These are phyloP conservation scores for Drosophila gaucha DNA, from an alignment of 2,888 invertebrate species.

Conservation along the genomic window DNA sequence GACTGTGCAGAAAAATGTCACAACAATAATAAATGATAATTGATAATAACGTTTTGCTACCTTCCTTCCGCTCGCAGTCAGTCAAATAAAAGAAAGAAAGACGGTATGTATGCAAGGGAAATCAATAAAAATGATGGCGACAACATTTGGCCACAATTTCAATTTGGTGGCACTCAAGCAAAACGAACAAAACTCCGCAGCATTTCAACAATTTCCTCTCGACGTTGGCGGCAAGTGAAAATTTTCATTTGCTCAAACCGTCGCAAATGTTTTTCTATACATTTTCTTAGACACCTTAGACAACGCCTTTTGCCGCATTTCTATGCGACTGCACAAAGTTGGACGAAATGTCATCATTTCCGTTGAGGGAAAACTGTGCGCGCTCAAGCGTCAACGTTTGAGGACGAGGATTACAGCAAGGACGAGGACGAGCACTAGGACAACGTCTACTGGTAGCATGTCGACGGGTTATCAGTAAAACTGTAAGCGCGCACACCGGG, in stretches of 20 bases:
- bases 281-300: slow-evolving; percentile 57
- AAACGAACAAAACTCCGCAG: slow-evolving; percentile 30
- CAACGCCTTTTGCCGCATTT: slow-evolving; percentile 58
- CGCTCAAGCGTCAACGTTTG: slow-evolving; percentile 58
- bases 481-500: slow-evolving; percentile 31
- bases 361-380: slow-evolving; percentile 65
- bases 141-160: slow-evolving; percentile 77
- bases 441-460: slow-evolving; percentile 17
- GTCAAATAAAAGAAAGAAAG: slow-evolving; percentile 43
- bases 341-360: slow-evolving; percentile 82
- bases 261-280: slow-evolving; percentile 54
- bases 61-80: slow-evolving; percentile 66
- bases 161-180: slow-evolving; percentile 59
- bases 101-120: slow-evolving; percentile 54
- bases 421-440: slow-evolving; percentile 1
- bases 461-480: slow-evolving; percentile 45
- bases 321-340: slow-evolving; percentile 77
- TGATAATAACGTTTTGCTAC: slow-evolving; percentile 77
- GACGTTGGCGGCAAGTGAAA: slow-evolving; percentile 50
- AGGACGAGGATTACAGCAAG: neutral
- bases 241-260: slow-evolving; percentile 67
- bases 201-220: slow-evolving; percentile 72
- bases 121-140: slow-evolving; percentile 75
- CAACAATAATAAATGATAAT: slow-evolving; percentile 77
- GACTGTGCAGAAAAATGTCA: slow-evolving; percentile 44